Base-by-base conservation (phyloP, 2,113 vertebrate genomes). In the Phrynosoma platyrhinos region DNA sequence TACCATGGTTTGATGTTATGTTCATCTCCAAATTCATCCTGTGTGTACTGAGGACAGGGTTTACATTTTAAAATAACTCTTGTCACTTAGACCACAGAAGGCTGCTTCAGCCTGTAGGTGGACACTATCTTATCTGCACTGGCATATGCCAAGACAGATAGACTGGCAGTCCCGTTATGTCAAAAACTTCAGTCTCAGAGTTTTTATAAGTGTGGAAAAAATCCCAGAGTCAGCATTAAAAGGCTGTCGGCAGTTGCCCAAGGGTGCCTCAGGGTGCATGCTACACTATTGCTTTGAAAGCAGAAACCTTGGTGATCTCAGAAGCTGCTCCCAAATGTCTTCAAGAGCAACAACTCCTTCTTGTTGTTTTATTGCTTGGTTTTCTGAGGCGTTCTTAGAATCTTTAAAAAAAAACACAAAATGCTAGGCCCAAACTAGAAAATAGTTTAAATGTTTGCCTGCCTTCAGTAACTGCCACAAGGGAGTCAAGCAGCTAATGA, bases 91-190 rank as follows among this genome's bases (percentile, higher is more conserved):
- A 79, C 66, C 82, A 62, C 74, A 92, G 86, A 68, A 92, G 81
- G 76, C 79, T 88, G 83, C 32, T 84, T 87, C 86, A 87, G 82
- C 89, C 79, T 2, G 10, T 3, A 87, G 88, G 25, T 88, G 87
- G 23, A 32, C 74, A 42, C 36, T 86, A 40, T 84, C 89, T 95
- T 94, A 96, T 95, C 88, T 90, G 3, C 82, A 30, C 85, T 95
- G 93, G 90, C 95, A 95, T 89, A 64, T 96, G 95, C 93, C 95
- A 96, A 89, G 89, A 90, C n/a, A 91, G 84, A 94, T 94, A 92
- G 85, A 87, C 58, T 79, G 64, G 6, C 81, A 91, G 87, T 69
- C 88, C 62, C 75, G 87, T 21, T 82, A 58, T 83, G 87, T 90
- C 92, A 53, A 85, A 94, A 30, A 79, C 87, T 90, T 94, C 90